These are phyloP conservation scores for Pristionchus mayeri DNA, from an alignment of 2,888 invertebrate genomes.

Conservation along the genomic window DNA sequence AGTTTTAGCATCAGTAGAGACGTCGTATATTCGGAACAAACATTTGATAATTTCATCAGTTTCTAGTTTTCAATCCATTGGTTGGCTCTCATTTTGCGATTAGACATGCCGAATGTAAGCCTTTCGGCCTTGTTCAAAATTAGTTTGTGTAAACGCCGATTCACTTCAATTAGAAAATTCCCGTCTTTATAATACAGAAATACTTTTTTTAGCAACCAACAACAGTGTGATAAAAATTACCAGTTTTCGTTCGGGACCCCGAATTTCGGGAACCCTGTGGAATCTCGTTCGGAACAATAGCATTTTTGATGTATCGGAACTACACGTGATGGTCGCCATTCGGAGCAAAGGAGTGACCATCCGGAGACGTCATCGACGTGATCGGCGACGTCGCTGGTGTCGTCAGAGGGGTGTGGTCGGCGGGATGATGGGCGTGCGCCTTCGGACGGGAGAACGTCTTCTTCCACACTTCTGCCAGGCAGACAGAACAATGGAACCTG, in stretches of 20 bases:
- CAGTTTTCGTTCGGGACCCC: not conserved
- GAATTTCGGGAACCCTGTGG: slow-evolving; percentile 19
- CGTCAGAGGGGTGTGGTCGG: not conserved
- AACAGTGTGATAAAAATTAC: slow-evolving; percentile 32
- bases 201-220: slow-evolving; percentile 2
- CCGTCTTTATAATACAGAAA: slow-evolving; percentile 32
- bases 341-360: not conserved
- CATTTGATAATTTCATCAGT: no score
- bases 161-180: not conserved
- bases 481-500: slow-evolving; percentile 80
- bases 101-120: no score
- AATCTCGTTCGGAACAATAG: slow-evolving; percentile 23
- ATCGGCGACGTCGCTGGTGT: not conserved
- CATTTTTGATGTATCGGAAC: not conserved
- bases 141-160: not conserved
- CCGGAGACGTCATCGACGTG: not conserved
- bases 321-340: slow-evolving; percentile 27
- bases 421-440: not conserved
- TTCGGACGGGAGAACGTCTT: slow-evolving; percentile 59
- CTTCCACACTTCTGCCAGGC: slow-evolving; percentile 80
- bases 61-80: no score
- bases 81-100: no score
- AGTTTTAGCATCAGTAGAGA: no score
- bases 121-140: not conserved
- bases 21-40: no score